A percentile compares a stretch with the other conserved stretches of the same genome.
Evolutionary conservation across 1,140 invertebrate species (phyloP).

Genomic region (Saccostrea glomerata): DNA sequence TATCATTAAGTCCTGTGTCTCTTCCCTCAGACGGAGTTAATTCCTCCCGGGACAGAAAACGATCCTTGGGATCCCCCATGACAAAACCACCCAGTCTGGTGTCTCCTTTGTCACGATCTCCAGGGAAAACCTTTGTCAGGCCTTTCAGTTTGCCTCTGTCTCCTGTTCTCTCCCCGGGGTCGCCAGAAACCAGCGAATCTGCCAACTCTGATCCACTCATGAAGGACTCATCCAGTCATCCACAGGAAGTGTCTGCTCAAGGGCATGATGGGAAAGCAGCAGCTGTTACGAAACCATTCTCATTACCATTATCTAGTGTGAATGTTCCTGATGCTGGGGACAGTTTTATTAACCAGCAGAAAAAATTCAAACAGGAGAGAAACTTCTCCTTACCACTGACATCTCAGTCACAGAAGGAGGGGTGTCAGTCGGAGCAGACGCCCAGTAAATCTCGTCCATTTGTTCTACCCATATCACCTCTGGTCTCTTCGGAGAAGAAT

Average conservation of each 20-base stretch:
- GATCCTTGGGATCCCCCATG: conserved; percentile 25
- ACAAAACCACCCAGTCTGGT: conserved; percentile 23
- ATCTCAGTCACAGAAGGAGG: background rate
- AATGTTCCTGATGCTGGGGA: background rate
- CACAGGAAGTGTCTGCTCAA: background rate
- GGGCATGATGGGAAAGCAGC: background rate
- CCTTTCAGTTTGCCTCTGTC: conserved; percentile 54
- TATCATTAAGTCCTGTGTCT: conserved; percentile 43
- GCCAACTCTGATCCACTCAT: background rate
- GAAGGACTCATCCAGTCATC: background rate
- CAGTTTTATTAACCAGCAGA: background rate
- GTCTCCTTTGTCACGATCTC: conserved; percentile 41
- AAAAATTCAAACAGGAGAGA: conserved; percentile 19
- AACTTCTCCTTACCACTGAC: conserved; percentile 1
- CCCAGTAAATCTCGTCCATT: background rate
- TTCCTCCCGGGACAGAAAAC: conserved; percentile 7
- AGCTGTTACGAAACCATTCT: conserved; percentile 40
- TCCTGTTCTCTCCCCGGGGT: conserved; percentile 43
- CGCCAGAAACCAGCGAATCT: conserved; percentile 8
- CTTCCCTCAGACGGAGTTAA: background rate
- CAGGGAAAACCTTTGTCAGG: conserved; percentile 42
- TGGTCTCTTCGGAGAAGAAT: conserved; percentile 17
- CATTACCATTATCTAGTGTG: conserved; percentile 1
- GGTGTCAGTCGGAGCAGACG: background rate
- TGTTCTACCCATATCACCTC: conserved; percentile 31